Base-by-base conservation (phyloP, 2,113 vertebrate genomes). In the Ammospiza nelsoni region DNA sequence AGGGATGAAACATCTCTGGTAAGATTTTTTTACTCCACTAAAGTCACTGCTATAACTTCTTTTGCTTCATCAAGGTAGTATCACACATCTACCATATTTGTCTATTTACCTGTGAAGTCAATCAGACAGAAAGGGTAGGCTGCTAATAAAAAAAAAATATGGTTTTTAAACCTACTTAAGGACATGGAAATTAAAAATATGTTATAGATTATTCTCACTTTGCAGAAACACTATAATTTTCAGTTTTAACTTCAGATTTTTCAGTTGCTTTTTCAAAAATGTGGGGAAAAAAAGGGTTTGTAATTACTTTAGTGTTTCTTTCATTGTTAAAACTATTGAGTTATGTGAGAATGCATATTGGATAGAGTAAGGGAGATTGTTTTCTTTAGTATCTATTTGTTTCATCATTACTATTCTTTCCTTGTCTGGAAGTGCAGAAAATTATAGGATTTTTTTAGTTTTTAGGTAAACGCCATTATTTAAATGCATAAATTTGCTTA, bases 401-500 rank as follows among this genome's bases (percentile, higher is more conserved):
- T 80, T 43, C 69, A 73, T 71, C 59, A 74, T 76, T 73, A 39
- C 21, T 91, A 48, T 85, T 68, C 57, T 59, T 80, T 80, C 63
- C 49, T 69, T 89, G 81, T 84, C 72, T 69, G 52, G 80, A 95
- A 90, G 83, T 59, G 55, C 7, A 92, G 51, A 90, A 92, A 96
- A 96, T 46, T 77, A 49, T 66, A 37, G 29, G 14, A 9, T 31
- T 46, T 46, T 55, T 52, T 78, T 4, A 9, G 79, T 92, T 82
- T 68, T 54, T 41, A 48, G 68, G 62, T 84, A 92, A 95, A 94
- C 8, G 87, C 75, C n/a, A 74, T 95, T 97, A 90, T 92, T 95
- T 96, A 94, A 96, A 96, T 85, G 48, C 35, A 96, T 95, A 84
- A 73, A 90, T 85, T 95, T 90, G 31, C 90, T 81, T 90, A 95